Evolutionary conservation across 2,113 vertebrate species (phyloP).

Genomic region (Empidonax traillii): DNA sequence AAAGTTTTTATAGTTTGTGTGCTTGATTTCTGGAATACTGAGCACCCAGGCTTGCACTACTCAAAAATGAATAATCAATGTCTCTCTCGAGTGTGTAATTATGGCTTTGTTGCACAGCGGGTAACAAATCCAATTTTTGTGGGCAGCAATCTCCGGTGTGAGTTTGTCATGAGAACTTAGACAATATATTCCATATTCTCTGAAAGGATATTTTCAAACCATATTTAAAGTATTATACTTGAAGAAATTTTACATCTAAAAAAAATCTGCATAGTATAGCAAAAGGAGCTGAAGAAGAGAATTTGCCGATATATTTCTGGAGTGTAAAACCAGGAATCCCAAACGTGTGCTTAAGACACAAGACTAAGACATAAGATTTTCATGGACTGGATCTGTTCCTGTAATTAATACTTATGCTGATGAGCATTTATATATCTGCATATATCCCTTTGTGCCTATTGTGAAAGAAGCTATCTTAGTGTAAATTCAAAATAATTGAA

Average conservation of each 20-base stretch:
- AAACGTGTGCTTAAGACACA: neutral
- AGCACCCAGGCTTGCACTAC: neutral
- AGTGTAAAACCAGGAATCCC: neutral
- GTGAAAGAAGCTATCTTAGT: neutral
- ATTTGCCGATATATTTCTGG: neutral
- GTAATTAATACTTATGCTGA: neutral
- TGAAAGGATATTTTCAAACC: neutral
- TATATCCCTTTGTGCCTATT: neutral
- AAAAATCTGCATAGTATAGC: neutral
- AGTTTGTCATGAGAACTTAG: neutral
- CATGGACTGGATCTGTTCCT: neutral
- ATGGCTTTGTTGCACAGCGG: neutral
- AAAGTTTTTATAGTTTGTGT: neutral
- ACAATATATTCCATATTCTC: neutral
- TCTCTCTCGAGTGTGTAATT: neutral
- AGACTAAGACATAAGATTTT: neutral
- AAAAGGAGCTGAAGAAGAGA: neutral
- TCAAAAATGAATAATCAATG: neutral
- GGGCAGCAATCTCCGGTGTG: neutral
- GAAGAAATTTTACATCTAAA: neutral
- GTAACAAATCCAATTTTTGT: neutral
- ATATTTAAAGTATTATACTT: neutral
- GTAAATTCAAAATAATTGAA: neutral
- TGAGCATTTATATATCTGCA: neutral
- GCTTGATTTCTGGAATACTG: neutral